phyloP scores from a whole-genome alignment of 2,797 vertebrate genomes.

The Chelon labrosus region DNA sequence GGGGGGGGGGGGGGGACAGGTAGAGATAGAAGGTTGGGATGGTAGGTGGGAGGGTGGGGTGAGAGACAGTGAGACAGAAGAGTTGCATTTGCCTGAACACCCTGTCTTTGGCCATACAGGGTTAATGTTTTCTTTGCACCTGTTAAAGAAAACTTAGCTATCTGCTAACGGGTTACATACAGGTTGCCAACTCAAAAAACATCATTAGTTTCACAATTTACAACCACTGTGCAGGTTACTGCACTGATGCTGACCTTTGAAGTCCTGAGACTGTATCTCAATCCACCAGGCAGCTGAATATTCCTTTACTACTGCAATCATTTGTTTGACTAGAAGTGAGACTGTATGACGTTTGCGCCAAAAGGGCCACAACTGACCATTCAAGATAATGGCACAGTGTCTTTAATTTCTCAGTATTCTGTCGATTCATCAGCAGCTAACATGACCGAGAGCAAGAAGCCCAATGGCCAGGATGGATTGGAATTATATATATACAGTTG shows the following conservation, averaged over 20 bases:
- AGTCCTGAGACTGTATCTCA: no score
- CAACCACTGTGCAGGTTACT: neutral
- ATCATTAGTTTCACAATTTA: slow-evolving; percentile 3
- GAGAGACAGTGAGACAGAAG: slow-evolving; percentile 21
- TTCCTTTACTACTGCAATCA: neutral
- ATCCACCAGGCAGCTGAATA: neutral
- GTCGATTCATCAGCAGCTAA: no score
- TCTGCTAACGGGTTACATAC: neutral
- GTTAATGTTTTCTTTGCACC: slow-evolving; percentile 19
- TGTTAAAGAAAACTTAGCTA: slow-evolving; percentile 8
- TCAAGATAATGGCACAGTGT: no score
- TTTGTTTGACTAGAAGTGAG: no score
- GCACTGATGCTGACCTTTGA: neutral
- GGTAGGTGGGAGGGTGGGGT: slow-evolving; percentile 1
- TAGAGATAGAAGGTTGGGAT: slow-evolving; percentile 58
- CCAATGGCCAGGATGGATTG: no score
- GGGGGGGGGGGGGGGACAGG: slow-evolving; percentile 51
- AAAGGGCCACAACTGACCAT: no score
- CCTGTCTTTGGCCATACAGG: neutral
- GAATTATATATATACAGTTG: no score
- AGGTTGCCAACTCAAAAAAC: neutral
- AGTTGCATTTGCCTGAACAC: neutral
- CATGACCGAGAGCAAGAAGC: no score
- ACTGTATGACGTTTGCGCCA: no score
- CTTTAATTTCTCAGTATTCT: no score